Evolutionary conservation across 1,140 invertebrate species (phyloP).

Genomic region (Camponotus floridanus): DNA sequence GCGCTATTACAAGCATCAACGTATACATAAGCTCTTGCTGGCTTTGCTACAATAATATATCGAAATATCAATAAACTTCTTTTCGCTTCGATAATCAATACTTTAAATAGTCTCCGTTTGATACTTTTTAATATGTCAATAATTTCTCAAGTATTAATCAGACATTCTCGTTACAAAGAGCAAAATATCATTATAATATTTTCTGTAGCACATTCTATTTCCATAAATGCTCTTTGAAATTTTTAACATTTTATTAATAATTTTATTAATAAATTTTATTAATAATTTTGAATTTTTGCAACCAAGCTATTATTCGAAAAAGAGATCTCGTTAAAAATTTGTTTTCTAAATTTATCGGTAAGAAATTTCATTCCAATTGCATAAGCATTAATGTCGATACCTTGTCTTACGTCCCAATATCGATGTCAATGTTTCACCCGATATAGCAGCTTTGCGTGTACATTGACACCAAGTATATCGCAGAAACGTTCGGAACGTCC

Average conservation of each 20-base stretch:
- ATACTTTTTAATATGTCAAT: neutral
- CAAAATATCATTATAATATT: slow-evolving; percentile 20
- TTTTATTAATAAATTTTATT: neutral
- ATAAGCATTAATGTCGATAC: no score
- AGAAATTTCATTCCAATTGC: neutral
- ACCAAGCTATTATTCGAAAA: neutral
- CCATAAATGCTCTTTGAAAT: neutral
- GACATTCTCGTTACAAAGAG: neutral
- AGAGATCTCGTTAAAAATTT: neutral
- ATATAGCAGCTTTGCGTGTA: slow-evolving; percentile 1
- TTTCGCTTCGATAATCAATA: slow-evolving; percentile 29
- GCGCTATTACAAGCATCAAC: slow-evolving; percentile 1
- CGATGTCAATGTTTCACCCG: neutral
- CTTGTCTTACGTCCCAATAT: neutral
- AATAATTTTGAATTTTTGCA: neutral
- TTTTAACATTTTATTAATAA: neutral
- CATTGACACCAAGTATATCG: neutral
- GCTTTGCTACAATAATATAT: neutral
- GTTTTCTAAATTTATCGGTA: no score
- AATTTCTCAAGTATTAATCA: neutral
- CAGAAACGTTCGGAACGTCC: slow-evolving; percentile 56
- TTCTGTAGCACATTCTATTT: neutral
- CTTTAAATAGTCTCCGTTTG: neutral
- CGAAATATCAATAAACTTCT: slow-evolving; percentile 25
- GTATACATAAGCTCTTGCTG: slow-evolving; percentile 1